These are phyloP conservation scores for Pogonomyrmex barbatus DNA, from an alignment of 1,140 invertebrate species.

Conservation along the genomic window DNA sequence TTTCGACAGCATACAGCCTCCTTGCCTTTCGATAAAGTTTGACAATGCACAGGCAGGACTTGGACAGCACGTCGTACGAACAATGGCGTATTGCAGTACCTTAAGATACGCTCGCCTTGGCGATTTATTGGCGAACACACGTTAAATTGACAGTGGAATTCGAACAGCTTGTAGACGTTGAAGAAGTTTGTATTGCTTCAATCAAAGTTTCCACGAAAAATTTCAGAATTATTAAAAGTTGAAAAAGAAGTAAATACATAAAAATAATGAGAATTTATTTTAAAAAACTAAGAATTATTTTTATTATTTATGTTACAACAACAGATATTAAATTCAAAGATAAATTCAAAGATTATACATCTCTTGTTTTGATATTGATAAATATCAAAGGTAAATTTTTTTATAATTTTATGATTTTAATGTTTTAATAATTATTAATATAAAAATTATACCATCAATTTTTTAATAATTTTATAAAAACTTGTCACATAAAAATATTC, in stretches of 20 bases:
- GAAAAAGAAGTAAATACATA: background rate
- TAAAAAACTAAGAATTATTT: background rate
- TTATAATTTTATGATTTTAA: background rate
- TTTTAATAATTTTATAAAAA: background rate
- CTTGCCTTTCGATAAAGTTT: constrained; percentile 38
- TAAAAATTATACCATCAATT: background rate
- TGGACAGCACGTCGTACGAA: constrained; percentile 42
- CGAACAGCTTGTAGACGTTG: constrained; percentile 16
- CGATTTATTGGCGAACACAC: constrained; percentile 35
- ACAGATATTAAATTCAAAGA: background rate
- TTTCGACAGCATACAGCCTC: background rate
- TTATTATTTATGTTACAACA: background rate
- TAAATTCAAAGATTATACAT: no score
- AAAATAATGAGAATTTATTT: background rate
- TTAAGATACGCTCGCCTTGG: constrained; percentile 29
- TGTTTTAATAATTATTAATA: background rate
- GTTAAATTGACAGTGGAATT: constrained; percentile 50
- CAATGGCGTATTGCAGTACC: constrained; percentile 22
- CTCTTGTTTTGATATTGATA: no score
- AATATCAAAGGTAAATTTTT: background rate
- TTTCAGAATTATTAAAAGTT: background rate
- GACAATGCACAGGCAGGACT: constrained; percentile 24
- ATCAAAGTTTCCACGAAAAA: constrained; percentile 1
- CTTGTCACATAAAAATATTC: background rate
- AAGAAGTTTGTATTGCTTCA: constrained; percentile 16